phyloP scores from a whole-genome alignment of 2,797 vertebrate genomes.

The Mastacembelus armatus region DNA sequence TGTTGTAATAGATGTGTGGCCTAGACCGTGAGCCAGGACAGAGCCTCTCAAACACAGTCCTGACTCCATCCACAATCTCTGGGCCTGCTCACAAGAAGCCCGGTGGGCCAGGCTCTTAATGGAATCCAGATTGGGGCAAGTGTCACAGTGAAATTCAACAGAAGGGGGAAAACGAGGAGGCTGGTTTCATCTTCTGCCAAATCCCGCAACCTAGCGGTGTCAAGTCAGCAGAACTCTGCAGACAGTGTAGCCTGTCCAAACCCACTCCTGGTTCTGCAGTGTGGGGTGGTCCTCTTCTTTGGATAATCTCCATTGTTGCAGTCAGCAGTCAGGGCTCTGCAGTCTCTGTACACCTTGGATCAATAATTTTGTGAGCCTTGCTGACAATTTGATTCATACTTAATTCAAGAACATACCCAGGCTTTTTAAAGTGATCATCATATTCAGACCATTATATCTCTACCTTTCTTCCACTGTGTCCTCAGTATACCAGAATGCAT shows the following conservation, averaged over 20 bases:
- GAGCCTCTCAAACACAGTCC: slow-evolving; percentile 74
- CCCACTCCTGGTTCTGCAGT: slow-evolving; percentile 38
- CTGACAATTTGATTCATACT: slow-evolving; percentile 4
- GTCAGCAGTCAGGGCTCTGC: slow-evolving; percentile 4
- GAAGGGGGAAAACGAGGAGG: slow-evolving; percentile 32
- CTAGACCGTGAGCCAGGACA: slow-evolving; percentile 65
- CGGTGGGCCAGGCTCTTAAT: slow-evolving; percentile 87
- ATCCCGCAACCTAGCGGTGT: slow-evolving; percentile 56
- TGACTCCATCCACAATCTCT: slow-evolving; percentile 76
- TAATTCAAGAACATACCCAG: neutral
- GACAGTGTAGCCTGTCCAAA: slow-evolving; percentile 46
- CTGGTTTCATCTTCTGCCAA: slow-evolving; percentile 67
- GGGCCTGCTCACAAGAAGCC: slow-evolving; percentile 74
- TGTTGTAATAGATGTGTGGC: slow-evolving; percentile 51
- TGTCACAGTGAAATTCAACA: slow-evolving; percentile 85
- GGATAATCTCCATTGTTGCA: neutral
- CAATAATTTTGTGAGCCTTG: slow-evolving; percentile 1
- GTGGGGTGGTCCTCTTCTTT: slow-evolving; percentile 34
- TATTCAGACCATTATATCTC: no score
- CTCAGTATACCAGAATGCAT: neutral
- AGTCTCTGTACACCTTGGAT: slow-evolving; percentile 18
- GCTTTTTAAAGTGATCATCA: neutral
- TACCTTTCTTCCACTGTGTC: no score
- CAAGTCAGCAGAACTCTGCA: slow-evolving; percentile 65
- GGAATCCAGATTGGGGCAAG: slow-evolving; percentile 88